Percentiles rank a stretch among this genome's conserved stretches.
Conservation (phyloP, 2,113 vertebrate genomes). For the Cathartes aura region DNA sequence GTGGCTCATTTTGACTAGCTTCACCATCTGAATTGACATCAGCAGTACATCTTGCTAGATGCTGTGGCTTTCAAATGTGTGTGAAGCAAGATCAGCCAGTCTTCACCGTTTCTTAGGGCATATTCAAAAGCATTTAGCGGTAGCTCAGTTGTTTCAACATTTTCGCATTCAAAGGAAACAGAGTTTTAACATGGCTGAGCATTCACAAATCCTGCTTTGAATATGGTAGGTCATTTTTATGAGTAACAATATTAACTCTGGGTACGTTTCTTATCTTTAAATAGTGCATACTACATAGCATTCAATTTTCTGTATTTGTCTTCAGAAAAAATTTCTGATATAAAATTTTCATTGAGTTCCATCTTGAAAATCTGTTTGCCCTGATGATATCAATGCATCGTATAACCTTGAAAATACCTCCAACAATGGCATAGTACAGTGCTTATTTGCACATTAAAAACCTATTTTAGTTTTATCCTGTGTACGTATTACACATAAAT, state of each 20-base stretch:
- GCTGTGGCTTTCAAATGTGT: not conserved
- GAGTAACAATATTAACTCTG: not conserved
- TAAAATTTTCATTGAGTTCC: not conserved
- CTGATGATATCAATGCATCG: not conserved
- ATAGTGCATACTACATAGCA: not conserved
- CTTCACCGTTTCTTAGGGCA: not conserved
- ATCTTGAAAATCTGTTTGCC: not conserved
- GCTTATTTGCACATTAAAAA: not conserved
- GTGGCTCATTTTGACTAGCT: not conserved
- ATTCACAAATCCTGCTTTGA: not conserved
- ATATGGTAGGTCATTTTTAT: not conserved
- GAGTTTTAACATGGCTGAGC: not conserved
- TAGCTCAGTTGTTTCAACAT: not conserved
- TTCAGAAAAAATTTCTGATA: not conserved
- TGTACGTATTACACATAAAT: not conserved
- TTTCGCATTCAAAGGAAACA: not conserved
- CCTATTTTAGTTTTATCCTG: not conserved
- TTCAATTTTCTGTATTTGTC: not conserved
- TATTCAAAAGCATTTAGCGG: not conserved
- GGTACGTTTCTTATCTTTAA: not conserved
- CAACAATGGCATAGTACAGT: not conserved
- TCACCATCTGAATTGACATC: not conserved
- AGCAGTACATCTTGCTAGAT: not conserved
- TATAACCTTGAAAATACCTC: not conserved
- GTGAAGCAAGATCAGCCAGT: not conserved